Evolutionary conservation across 2,113 vertebrate genomes (phyloP), one percentile per base, ranked within the genome.

Genomic region (Hipposideros armiger): DNA sequence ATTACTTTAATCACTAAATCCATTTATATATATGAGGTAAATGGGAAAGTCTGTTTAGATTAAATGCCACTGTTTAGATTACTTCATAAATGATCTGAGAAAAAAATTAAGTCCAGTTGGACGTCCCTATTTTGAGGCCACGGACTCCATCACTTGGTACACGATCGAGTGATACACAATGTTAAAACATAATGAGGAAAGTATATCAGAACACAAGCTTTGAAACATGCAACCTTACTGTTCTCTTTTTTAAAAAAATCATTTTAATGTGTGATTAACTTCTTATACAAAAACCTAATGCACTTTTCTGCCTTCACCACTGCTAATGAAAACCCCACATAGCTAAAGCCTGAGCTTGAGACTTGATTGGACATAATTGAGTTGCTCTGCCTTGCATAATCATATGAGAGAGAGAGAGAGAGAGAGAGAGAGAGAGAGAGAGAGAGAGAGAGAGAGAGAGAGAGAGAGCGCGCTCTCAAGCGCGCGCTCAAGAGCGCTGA

Each of bases 331-430:
- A 91, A 89, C 82, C 58, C 81, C n/a, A 22, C 16, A 42, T 87
- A 45, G 19, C 67, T 85, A 50, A 15, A 20, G 72, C 82, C 66
- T 30, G 72, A 86, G 87, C 76, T 62, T 28, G 82, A 36, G 83
- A 66, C 90, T 69, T 97, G 96, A 95, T 92, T 92, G 94, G 88
- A 62, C 15, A 20, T 95, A 94, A 96, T 77, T 91, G 87, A 94
- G 85, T 94, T 92, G 84, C 81, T 76, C 67, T 94, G 90, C 77
- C 76, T 87, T 62, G 64, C 78, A 81, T 72, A 94, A 92, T 96
- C 96, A 36, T 36, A 36, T 36, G 36, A 36, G 36, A 36, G 36
- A 36, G 36, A 36, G 36, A 36, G 36, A 36, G 36, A 36, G 36
- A 36, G 36, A 36, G 36, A 36, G 36, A 36, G 36, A 36, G 36